Percentiles rank a stretch among this genome's conserved stretches.
Evolutionary conservation across 2,113 vertebrate genomes (phyloP).

Genomic region (Cacatua alba): DNA sequence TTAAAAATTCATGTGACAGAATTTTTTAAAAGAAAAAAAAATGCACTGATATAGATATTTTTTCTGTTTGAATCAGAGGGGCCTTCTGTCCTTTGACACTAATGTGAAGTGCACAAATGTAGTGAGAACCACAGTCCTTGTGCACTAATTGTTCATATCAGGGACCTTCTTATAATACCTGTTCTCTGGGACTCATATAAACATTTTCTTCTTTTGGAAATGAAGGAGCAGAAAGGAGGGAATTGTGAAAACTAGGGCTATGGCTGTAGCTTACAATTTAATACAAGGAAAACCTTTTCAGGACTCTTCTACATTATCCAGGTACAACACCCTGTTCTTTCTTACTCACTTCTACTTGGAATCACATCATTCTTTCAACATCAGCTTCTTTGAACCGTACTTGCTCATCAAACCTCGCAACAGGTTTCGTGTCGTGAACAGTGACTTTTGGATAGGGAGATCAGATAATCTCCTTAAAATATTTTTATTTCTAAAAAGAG

Average conservation of each 20-base stretch:
- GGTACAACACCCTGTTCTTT: not conserved
- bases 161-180: not conserved
- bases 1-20: not conserved
- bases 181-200: rapidly evolving
- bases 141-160: not conserved
- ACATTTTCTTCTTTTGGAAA: not conserved
- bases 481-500: not conserved
- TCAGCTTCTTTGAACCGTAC: not conserved
- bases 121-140: not conserved
- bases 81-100: not conserved
- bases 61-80: not conserved
- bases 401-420: not conserved
- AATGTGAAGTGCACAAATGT: no score
- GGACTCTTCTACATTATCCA: not conserved
- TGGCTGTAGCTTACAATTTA: not conserved
- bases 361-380: not conserved
- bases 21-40: not conserved
- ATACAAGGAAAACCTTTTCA: not conserved
- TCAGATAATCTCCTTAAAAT: not conserved
- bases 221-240: not conserved
- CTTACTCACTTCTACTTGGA: not conserved
- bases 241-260: not conserved
- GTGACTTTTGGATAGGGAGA: not conserved
- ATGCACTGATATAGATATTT: not conserved
- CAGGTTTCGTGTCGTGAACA: not conserved